These are phyloP conservation scores for Aricia agestis DNA, from an alignment of 1,140 invertebrate genomes.

Conservation along the genomic window DNA sequence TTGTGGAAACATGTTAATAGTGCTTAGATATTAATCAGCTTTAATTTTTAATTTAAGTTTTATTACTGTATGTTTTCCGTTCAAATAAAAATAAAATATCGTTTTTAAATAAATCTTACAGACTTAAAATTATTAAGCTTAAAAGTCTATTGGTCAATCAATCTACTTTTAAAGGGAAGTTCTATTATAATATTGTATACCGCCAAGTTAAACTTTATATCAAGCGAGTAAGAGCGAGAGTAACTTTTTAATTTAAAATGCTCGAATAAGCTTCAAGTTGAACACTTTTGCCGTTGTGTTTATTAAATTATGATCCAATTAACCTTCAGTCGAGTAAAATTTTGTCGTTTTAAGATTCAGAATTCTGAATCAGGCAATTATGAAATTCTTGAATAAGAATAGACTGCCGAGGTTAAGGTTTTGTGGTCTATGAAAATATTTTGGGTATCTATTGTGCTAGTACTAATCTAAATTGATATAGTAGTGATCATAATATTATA, in stretches of 20 bases:
- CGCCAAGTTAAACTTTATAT: neutral
- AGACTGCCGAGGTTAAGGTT: neutral
- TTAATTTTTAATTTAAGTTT: no score
- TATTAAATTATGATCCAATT: slow-evolving; percentile 13
- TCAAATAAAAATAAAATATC: no score
- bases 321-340: slow-evolving; percentile 5
- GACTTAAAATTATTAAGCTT: no score
- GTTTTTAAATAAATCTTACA: no score
- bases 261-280: neutral
- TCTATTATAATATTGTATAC: neutral
- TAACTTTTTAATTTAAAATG: slow-evolving; percentile 6
- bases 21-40: no score
- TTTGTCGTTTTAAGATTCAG: neutral
- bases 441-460: no score
- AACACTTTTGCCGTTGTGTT: slow-evolving; percentile 8
- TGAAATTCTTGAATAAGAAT: neutral
- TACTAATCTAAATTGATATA: no score
- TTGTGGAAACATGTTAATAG: no score
- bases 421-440: neutral
- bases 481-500: no score
- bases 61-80: no score
- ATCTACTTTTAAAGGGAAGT: no score
- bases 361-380: neutral
- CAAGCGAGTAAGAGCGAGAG: neutral
- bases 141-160: no score